Evolutionary conservation across 1,140 invertebrate genomes (phyloP).

Genomic region (Gryon sp.): DNA sequence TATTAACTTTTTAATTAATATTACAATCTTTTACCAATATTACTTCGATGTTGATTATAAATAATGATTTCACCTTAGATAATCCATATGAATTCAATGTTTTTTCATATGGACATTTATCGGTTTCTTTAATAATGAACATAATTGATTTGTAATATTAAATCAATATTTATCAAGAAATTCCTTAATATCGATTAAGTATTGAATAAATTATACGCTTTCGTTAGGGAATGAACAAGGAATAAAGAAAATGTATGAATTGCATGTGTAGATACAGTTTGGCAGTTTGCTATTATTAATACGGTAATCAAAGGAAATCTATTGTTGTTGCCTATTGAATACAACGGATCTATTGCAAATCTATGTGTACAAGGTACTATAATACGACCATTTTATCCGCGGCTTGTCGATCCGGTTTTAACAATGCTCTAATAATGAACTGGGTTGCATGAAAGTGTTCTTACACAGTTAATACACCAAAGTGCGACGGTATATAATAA

Average conservation of each 20-base stretch:
- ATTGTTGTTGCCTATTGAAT: constrained; percentile 42
- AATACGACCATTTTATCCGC: constrained; percentile 53
- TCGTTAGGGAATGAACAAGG: background rate
- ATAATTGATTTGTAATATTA: too few relatives aligned
- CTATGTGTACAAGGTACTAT: constrained; percentile 16
- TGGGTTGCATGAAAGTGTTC: constrained; percentile 21
- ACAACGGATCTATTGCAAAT: constrained; percentile 37
- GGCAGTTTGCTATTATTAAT: constrained; percentile 28
- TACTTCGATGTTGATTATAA: too few relatives aligned
- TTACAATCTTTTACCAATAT: too few relatives aligned
- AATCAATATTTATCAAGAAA: too few relatives aligned
- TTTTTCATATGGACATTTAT: too few relatives aligned
- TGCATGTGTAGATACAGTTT: constrained; percentile 13
- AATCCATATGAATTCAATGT: too few relatives aligned
- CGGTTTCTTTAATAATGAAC: too few relatives aligned
- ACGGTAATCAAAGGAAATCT: constrained; percentile 39
- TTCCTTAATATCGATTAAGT: too few relatives aligned
- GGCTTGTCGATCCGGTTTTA: constrained; percentile 41
- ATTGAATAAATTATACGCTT: too few relatives aligned
- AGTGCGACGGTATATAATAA: constrained; percentile 12
- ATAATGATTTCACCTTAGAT: too few relatives aligned
- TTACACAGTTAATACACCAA: constrained; percentile 6
- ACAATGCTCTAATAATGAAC: constrained; percentile 48
- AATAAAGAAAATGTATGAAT: constrained; percentile 1
- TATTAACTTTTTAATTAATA: too few relatives aligned